Evolutionary conservation across 2,888 invertebrate species (phyloP), one percentile per base, ranked within the genome.

Genomic region (Byasa hedistus): DNA sequence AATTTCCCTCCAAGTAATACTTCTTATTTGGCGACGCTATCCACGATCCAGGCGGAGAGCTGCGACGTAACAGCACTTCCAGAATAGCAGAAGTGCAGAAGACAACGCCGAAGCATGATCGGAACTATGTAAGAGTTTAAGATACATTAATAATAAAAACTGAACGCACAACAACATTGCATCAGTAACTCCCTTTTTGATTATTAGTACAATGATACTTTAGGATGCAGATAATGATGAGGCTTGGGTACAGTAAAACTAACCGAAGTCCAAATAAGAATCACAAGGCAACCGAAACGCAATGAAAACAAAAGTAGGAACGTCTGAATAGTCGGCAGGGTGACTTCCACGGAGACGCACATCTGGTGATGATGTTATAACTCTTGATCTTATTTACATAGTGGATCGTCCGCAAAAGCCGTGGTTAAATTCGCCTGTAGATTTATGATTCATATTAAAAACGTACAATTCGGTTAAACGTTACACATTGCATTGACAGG

Each of bases 191-290:
- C 36, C 7, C 27, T 36, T 2, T 36, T 36, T 10, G 36, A 36
- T 8, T 10, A 8, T 12, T 36, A 10, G 39, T 15, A 39, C 3
- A 39, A 27, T 27, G 27, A 5, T 3, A 39, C 12, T 39, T 39
- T 39, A 12, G 1, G 39, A 15, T 15, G 15, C 2, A 12, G 39
- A 39, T 39, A 39, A 39, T 15, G 39, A 39, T 39, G 15, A 39
- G 1, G 2, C 1, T 39, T 15, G 15, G 39, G 12, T 12, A 39
- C 12, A 39, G 12, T 1, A 39, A 39, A 71, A 69, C 76, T 76
- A 72, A 86, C 85, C 69, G 74, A 7, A 15, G 79, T 83, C 84
- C 84, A 86, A 15, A 72, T 0, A 1, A 78, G 68, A 19, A 79
- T 73, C 0, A 77, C 5, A 0, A 74, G 15, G 36, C 74, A 73